Conservation (phyloP, 30 jellyfish, hydroid and myxozoan species). For the Nemopilema nomurai region DNA sequence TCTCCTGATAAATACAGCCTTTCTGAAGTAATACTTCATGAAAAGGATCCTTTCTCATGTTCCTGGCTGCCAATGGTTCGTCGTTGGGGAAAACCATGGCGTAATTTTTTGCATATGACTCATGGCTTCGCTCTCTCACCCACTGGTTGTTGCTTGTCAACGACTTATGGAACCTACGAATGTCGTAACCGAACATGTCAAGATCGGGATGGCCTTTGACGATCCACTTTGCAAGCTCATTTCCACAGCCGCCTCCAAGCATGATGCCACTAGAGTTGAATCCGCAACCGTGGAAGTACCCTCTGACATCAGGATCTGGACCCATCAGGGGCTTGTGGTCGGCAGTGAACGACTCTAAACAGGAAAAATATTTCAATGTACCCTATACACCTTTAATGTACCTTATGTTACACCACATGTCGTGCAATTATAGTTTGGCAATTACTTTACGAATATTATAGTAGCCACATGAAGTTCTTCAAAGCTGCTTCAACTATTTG, state of each 20-base stretch:
- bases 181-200: slow-evolving; percentile 91
- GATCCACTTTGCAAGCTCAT: slow-evolving; percentile 96
- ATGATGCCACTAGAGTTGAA: slow-evolving; percentile 94
- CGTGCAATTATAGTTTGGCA: too few species aligned
- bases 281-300: slow-evolving; percentile 96
- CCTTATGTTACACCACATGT: neutral
- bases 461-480: too few species aligned
- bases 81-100: slow-evolving; percentile 94
- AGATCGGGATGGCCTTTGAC: slow-evolving; percentile 92
- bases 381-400: neutral
- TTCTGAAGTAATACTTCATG: slow-evolving; percentile 80
- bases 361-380: neutral
- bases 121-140: slow-evolving; percentile 95
- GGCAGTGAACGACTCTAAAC: slow-evolving; percentile 91
- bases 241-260: slow-evolving; percentile 97
- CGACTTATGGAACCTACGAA: slow-evolving; percentile 91
- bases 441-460: too few species aligned
- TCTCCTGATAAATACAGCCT: slow-evolving; percentile 93
- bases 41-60: slow-evolving; percentile 95
- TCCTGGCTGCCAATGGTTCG: slow-evolving; percentile 97
- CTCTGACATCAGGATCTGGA: slow-evolving; percentile 88
- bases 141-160: slow-evolving; percentile 70
- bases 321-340: slow-evolving; percentile 99
- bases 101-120: slow-evolving; percentile 94
- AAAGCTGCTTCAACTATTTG: too few species aligned